These are phyloP conservation scores for Polyploca ridens DNA, from an alignment of 2,888 invertebrate genomes.

Conservation along the genomic window DNA sequence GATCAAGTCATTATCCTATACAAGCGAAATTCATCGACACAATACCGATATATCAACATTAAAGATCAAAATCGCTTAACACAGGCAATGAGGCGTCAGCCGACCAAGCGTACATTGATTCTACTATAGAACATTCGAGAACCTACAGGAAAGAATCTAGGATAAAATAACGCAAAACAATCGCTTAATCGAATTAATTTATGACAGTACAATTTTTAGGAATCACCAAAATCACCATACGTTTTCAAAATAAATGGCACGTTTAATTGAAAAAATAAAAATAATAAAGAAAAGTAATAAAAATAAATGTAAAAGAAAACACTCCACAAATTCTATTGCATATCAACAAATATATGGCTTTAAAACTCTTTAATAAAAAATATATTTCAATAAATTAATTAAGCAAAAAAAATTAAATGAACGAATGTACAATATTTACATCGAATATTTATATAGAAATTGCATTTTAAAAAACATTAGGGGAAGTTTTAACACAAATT, in stretches of 20 bases:
- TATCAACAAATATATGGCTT: slow-evolving; percentile 74
- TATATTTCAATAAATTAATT: slow-evolving; percentile 79
- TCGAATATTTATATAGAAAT: slow-evolving; percentile 76
- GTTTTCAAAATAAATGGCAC: slow-evolving; percentile 73
- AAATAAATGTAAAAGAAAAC: slow-evolving; percentile 46
- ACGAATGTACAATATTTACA: slow-evolving; percentile 83
- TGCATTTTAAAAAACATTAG: slow-evolving; percentile 61
- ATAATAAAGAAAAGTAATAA: slow-evolving; percentile 46
- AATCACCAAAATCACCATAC: slow-evolving; percentile 63
- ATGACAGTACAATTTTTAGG: slow-evolving; percentile 49
- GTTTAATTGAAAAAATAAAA: slow-evolving; percentile 46
- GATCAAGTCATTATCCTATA: slow-evolving; percentile 28
- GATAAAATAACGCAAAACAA: slow-evolving; percentile 45
- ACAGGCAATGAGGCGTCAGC: slow-evolving; percentile 51
- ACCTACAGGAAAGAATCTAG: slow-evolving; percentile 68
- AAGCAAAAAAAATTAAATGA: slow-evolving; percentile 54
- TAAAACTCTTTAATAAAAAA: slow-evolving; percentile 70
- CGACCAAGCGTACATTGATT: slow-evolving; percentile 80
- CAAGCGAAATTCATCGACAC: slow-evolving; percentile 28
- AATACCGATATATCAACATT: slow-evolving; percentile 30
- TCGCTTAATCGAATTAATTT: slow-evolving; percentile 22
- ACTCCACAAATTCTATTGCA: slow-evolving; percentile 52
- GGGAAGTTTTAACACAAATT: slow-evolving; percentile 48
- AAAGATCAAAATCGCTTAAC: slow-evolving; percentile 29
- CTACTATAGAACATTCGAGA: slow-evolving; percentile 80